phyloP scores from a whole-genome alignment of 2,888 invertebrate species.

The Caenorhabditis uteleia region DNA sequence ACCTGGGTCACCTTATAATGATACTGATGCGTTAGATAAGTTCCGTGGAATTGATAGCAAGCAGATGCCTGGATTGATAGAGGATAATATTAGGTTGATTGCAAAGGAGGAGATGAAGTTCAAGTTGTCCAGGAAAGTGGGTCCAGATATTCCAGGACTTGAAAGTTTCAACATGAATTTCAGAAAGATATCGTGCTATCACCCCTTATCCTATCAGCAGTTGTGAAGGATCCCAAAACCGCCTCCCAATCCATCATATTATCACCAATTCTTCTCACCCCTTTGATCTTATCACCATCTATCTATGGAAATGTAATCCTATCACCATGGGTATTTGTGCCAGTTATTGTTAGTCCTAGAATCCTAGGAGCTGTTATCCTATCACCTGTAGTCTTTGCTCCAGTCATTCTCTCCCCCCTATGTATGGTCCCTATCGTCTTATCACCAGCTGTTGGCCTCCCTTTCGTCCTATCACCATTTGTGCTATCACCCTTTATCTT shows the following conservation, averaged over 20 bases:
- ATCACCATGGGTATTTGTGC: constrained; percentile 47
- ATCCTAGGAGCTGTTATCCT: constrained; percentile 45
- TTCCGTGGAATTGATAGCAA: constrained; percentile 26
- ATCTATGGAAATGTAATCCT: constrained; percentile 45
- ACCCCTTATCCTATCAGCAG: constrained; percentile 15
- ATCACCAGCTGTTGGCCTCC: constrained; percentile 32
- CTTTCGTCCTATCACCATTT: constrained; percentile 50
- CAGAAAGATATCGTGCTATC: constrained; percentile 46
- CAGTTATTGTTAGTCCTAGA: constrained; percentile 46
- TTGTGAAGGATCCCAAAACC: constrained; percentile 21
- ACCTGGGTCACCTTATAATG: constrained; percentile 45
- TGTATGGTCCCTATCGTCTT: constrained; percentile 43
- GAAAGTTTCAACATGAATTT: too few species aligned
- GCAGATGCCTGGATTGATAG: constrained; percentile 39
- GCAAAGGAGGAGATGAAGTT: constrained; percentile 41
- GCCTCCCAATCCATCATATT: constrained; percentile 51
- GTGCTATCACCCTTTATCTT: constrained; percentile 38
- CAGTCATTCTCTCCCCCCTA: constrained; percentile 41
- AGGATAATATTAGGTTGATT: constrained; percentile 36
- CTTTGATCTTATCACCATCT: constrained; percentile 39
- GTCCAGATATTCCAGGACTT: too few species aligned
- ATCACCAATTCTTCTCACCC: constrained; percentile 43
- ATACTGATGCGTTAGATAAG: constrained; percentile 35
- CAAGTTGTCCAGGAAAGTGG: constrained; percentile 17
- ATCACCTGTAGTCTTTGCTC: constrained; percentile 40